Conservation (phyloP, 2,797 vertebrate genomes). For the Steatocranus sp. region DNA sequence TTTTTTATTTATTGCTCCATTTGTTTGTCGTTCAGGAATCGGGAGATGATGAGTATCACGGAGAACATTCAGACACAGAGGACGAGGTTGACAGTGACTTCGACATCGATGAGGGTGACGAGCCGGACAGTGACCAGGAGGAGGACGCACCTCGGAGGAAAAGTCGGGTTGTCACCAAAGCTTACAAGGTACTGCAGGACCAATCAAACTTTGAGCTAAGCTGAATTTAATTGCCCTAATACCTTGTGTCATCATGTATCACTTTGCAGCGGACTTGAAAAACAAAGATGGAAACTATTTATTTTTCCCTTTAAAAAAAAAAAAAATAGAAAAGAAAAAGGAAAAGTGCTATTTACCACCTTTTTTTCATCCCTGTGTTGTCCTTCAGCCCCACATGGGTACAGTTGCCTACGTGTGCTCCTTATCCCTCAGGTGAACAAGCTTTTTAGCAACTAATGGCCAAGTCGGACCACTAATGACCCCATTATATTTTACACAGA, state of each 20-base stretch:
- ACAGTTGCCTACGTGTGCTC: background rate
- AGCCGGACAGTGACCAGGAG: conserved; percentile 90
- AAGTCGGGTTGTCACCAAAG: conserved; percentile 88
- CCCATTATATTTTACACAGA: background rate
- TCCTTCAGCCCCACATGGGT: background rate
- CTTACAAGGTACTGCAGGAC: conserved; percentile 81
- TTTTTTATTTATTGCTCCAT: background rate
- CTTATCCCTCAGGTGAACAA: background rate
- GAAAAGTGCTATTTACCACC: background rate
- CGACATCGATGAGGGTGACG: conserved; percentile 95
- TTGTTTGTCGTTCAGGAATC: conserved; percentile 78
- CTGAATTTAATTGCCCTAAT: background rate
- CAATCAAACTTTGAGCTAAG: background rate
- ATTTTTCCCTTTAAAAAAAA: background rate
- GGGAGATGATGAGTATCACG: conserved; percentile 91
- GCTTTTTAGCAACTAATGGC: background rate
- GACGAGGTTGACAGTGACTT: conserved; percentile 97
- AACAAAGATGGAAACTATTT: background rate
- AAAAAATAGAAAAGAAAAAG: background rate
- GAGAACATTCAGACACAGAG: conserved; percentile 92
- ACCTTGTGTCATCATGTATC: background rate
- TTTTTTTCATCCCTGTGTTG: background rate
- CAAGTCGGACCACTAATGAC: background rate
- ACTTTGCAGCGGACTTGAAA: background rate
- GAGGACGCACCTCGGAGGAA: conserved; percentile 88